A percentile compares a stretch with the other conserved stretches of the same genome.
These are phyloP conservation scores for Andricus quercusramuli DNA, from an alignment of 2,888 invertebrate genomes.

Conservation along the genomic window DNA sequence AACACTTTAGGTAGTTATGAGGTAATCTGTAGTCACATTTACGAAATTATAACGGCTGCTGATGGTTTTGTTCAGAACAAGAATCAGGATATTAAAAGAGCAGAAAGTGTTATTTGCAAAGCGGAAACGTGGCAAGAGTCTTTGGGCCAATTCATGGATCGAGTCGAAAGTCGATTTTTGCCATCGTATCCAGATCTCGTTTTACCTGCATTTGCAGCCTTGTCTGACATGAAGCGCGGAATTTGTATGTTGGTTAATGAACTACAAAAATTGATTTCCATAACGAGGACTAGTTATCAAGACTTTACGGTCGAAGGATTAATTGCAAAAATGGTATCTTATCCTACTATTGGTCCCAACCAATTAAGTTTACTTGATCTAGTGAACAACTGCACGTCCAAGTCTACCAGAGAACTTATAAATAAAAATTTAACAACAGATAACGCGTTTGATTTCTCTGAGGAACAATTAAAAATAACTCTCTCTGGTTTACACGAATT, in stretches of 20 bases:
- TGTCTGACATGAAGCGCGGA: conserved; percentile 85
- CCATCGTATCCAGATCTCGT: conserved; percentile 90
- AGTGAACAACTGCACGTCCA: conserved; percentile 79
- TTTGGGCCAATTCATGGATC: conserved; percentile 81
- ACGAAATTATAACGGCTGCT: conserved; percentile 77
- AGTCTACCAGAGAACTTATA: conserved; percentile 76
- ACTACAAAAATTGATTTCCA: conserved; percentile 79
- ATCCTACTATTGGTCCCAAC: conserved; percentile 77
- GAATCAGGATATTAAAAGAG: conserved; percentile 58
- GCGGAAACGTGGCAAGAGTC: conserved; percentile 81
- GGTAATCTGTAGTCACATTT: conserved; percentile 71
- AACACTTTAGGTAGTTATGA: conserved; percentile 74
- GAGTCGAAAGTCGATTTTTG: conserved; percentile 81
- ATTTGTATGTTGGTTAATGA: conserved; percentile 81
- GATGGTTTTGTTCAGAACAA: conserved; percentile 60
- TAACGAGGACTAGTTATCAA: conserved; percentile 65
- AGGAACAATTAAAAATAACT: conserved; percentile 81
- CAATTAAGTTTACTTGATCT: conserved; percentile 75
- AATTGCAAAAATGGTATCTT: conserved; percentile 80
- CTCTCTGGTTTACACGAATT: conserved; percentile 86
- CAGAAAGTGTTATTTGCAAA: conserved; percentile 77
- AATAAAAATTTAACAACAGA: conserved; percentile 70
- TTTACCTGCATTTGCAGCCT: conserved; percentile 85
- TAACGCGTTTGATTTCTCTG: conserved; percentile 67
- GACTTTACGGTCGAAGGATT: conserved; percentile 63